A percentile compares a stretch with the other conserved stretches of the same genome.
Evolutionary conservation across 2,113 vertebrate genomes (phyloP).

Genomic region (Caranx ignobilis): DNA sequence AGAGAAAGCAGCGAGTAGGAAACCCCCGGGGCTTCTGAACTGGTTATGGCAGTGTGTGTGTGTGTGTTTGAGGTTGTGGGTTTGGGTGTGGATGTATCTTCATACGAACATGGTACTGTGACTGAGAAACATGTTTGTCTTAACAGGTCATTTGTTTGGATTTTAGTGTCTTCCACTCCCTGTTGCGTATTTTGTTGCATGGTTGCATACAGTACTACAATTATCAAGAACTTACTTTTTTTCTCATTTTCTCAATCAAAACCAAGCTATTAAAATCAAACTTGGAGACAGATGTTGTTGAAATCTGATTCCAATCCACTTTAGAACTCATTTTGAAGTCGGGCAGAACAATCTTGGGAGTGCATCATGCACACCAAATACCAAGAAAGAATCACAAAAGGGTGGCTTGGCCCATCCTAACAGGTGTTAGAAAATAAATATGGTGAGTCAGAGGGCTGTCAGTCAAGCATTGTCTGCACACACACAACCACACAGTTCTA

Average conservation of each 20-base stretch:
- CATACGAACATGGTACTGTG: slow-evolving; percentile 10
- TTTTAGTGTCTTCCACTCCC: background rate
- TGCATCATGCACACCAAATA: slow-evolving; percentile 3
- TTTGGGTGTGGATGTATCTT: slow-evolving; percentile 31
- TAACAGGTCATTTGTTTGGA: background rate
- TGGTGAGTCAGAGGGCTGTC: background rate
- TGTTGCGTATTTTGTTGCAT: background rate
- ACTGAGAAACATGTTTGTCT: background rate
- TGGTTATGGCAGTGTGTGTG: slow-evolving; percentile 36
- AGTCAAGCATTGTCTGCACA: background rate
- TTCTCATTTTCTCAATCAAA: background rate
- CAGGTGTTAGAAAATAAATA: slow-evolving; percentile 16
- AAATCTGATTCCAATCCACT: background rate
- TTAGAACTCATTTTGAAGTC: background rate
- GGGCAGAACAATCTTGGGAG: too few relatives aligned
- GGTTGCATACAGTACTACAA: background rate
- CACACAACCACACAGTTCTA: background rate
- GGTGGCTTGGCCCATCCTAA: background rate
- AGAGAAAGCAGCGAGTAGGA: slow-evolving; percentile 68
- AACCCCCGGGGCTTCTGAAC: slow-evolving; percentile 58
- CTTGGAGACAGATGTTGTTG: background rate
- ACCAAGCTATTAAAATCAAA: background rate
- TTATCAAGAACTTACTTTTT: background rate
- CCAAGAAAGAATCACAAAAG: slow-evolving; percentile 11
- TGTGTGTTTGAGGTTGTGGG: background rate